phyloP scores from a whole-genome alignment of 1,140 invertebrate species.

The Caenorhabditis remanei region DNA sequence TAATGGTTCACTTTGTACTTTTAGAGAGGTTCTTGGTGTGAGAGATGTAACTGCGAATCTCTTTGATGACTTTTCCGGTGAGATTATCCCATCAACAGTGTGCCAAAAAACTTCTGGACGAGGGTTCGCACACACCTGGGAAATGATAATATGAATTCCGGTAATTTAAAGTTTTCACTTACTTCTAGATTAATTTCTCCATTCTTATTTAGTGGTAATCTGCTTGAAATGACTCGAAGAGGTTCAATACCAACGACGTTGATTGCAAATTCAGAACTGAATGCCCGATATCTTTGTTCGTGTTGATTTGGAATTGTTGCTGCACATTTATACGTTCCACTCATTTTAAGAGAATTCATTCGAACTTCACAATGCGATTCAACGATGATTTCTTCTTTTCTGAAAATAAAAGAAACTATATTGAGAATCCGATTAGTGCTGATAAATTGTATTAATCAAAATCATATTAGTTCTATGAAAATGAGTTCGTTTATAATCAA shows the following conservation, averaged over 20 bases:
- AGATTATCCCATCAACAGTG: conserved; percentile 31
- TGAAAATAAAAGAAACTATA: not conserved
- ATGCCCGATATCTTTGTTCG: conserved; percentile 20
- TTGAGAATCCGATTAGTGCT: too few species aligned
- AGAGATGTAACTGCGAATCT: conserved; percentile 11
- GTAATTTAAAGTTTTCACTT: not conserved
- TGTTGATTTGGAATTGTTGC: conserved; percentile 39
- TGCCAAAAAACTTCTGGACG: conserved; percentile 40
- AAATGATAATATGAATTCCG: not conserved
- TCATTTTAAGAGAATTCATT: conserved; percentile 41
- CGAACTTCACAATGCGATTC: conserved; percentile 26
- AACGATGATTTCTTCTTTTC: conserved; percentile 39
- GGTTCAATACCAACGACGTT: conserved; percentile 29
- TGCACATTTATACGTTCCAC: conserved; percentile 28
- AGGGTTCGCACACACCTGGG: conserved; percentile 30
- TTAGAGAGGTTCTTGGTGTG: not conserved
- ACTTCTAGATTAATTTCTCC: conserved; percentile 44
- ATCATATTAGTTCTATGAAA: too few species aligned
- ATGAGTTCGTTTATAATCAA: too few species aligned
- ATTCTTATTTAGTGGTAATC: not conserved
- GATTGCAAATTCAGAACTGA: conserved; percentile 41
- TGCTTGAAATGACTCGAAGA: not conserved
- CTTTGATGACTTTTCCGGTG: not conserved
- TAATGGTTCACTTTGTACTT: conserved; percentile 10
- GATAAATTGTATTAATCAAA: too few species aligned